A percentile compares a stretch with the other conserved stretches of the same genome.
Evolutionary conservation across 1,140 invertebrate genomes (phyloP).

Genomic region (Bombus pascuorum): DNA sequence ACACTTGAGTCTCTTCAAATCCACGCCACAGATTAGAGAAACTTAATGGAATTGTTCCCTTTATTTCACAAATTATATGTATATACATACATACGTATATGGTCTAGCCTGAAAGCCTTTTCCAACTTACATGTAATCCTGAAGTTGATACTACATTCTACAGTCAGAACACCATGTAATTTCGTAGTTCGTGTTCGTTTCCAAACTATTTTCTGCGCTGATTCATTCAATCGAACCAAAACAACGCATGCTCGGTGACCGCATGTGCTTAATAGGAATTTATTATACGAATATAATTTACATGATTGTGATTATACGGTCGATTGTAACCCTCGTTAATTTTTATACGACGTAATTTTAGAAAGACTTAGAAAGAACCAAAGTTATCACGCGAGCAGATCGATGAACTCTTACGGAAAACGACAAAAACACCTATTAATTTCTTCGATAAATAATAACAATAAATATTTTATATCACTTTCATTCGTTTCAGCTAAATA

Average conservation of each 20-base stretch:
- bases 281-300: constrained; percentile 31
- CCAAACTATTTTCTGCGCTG: neutral
- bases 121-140: neutral
- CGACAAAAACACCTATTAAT: neutral
- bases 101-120: neutral
- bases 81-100: neutral
- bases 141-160: neutral
- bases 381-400: neutral
- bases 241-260: neutral
- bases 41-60: neutral
- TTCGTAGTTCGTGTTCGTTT: neutral
- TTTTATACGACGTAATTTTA: neutral
- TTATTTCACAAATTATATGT: neutral
- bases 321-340: neutral
- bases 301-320: neutral
- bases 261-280: constrained; percentile 4
- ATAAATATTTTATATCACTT: neutral
- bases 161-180: neutral
- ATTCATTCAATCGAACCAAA: neutral
- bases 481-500: neutral
- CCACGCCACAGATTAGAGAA: neutral
- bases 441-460: neutral
- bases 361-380: neutral
- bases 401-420: neutral
- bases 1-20: neutral